Percentiles rank a stretch among this genome's conserved stretches.
Conservation (phyloP, 2,888 invertebrate genomes). For the Julus scandinavius region DNA sequence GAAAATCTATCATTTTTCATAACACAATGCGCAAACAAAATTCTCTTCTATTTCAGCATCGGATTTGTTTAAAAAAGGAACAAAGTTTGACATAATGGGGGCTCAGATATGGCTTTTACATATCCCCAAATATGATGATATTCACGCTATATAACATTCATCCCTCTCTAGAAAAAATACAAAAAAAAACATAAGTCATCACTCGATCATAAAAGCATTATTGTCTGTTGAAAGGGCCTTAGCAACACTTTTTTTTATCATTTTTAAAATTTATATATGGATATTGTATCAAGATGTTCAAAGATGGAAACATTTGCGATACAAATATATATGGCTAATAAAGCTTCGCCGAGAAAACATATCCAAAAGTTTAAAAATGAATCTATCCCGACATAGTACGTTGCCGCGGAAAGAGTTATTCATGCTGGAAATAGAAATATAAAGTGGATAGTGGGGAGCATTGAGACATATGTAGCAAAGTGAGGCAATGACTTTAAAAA, state of each 20-base stretch:
- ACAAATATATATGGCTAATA: neutral
- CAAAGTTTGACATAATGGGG: conserved; percentile 22
- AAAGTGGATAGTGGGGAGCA: too few relatives aligned
- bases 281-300: neutral
- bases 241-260: neutral
- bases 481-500: too few relatives aligned
- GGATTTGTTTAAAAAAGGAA: conserved; percentile 40
- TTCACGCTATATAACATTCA: conserved; percentile 5
- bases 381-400: too few relatives aligned
- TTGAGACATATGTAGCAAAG: too few relatives aligned
- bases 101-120: neutral
- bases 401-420: too few relatives aligned
- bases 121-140: neutral
- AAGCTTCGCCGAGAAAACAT: neutral
- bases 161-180: neutral
- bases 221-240: neutral
- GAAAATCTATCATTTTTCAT: conserved; percentile 8
- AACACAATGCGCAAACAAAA: neutral
- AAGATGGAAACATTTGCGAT: neutral
- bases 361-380: neutral
- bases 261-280: neutral
- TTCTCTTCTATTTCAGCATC: neutral
- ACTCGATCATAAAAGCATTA: conserved; percentile 35
- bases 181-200: conserved; percentile 7
- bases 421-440: too few relatives aligned